phyloP scores from a whole-genome alignment of 1,140 invertebrate species.

The Pachyrhynchus sulphureomaculatus region DNA sequence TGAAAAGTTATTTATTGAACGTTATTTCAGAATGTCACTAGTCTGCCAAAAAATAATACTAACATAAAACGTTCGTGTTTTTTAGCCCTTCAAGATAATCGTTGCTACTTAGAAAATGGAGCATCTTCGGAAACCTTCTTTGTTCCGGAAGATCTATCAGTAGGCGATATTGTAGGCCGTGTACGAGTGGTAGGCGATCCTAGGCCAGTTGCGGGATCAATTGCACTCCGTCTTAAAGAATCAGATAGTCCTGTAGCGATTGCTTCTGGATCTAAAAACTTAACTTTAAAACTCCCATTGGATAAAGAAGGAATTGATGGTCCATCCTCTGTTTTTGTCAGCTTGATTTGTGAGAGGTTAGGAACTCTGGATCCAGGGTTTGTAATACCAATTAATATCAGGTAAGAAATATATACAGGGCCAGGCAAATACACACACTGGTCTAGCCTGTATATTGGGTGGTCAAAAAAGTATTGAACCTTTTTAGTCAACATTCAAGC shows the following conservation, averaged over 20 bases:
- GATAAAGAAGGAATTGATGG: conserved; percentile 84
- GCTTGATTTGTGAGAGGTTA: conserved; percentile 78
- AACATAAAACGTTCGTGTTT: too few relatives aligned
- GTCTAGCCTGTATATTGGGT: too few relatives aligned
- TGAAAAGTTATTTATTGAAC: too few relatives aligned
- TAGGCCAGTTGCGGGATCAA: conserved; percentile 64
- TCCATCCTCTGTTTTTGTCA: conserved; percentile 80
- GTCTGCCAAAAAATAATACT: too few relatives aligned
- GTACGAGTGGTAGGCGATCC: conserved; percentile 81
- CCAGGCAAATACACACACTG: too few relatives aligned
- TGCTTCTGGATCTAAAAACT: conserved; percentile 73
- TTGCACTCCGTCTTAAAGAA: conserved; percentile 77
- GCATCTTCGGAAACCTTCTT: conserved; percentile 88
- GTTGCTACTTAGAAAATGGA: conserved; percentile 86
- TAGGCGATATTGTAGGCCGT: conserved; percentile 72
- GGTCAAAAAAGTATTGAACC: too few relatives aligned
- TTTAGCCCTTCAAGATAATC: conserved; percentile 63
- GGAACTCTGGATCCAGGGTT: conserved; percentile 81
- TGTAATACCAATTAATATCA: conserved; percentile 84
- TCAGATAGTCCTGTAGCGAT: conserved; percentile 75
- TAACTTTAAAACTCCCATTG: conserved; percentile 73
- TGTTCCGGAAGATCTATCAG: conserved; percentile 78
- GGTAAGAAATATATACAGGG: too few relatives aligned
- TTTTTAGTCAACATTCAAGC: too few relatives aligned
- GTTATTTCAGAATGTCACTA: too few relatives aligned